A percentile compares a stretch with the other conserved stretches of the same genome.
Conservation (phyloP, 2,797 vertebrate species). For the Ara ararauna region DNA sequence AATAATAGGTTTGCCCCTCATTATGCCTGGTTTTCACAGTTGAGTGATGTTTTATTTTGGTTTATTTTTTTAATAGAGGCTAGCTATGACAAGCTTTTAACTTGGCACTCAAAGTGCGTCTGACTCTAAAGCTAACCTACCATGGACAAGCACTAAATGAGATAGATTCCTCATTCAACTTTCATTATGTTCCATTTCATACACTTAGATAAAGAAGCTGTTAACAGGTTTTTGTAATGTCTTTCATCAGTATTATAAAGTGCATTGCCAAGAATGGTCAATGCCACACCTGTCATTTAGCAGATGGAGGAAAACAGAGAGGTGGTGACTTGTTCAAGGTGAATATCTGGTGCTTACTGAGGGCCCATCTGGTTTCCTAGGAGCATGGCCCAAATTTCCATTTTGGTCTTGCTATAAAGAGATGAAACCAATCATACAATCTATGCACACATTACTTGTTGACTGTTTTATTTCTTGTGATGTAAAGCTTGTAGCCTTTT, state of each 20-base stretch:
- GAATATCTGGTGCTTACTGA: not conserved
- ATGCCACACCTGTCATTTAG: not conserved
- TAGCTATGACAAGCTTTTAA: not conserved
- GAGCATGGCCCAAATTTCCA: not conserved
- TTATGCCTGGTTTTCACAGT: not conserved
- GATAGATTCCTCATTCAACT: not conserved
- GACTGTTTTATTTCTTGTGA: not conserved
- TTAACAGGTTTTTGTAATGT: not conserved
- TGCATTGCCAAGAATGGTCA: not conserved
- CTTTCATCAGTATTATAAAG: not conserved
- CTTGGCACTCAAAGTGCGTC: not conserved
- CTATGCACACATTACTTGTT: not conserved
- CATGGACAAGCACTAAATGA: not conserved
- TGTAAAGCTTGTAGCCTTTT: not conserved
- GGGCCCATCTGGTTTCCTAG: not conserved
- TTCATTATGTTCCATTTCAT: not conserved
- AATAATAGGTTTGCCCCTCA: not conserved
- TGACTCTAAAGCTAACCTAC: not conserved
- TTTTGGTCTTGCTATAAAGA: not conserved
- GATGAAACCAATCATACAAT: not conserved
- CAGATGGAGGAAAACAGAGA: not conserved
- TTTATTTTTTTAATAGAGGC: not conserved
- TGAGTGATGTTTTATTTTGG: not conserved
- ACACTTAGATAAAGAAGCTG: not conserved
- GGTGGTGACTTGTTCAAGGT: not conserved